A percentile compares a stretch with the other conserved stretches of the same genome.
Conservation (phyloP, 1,140 invertebrate genomes). For the Drosophila repleta region DNA sequence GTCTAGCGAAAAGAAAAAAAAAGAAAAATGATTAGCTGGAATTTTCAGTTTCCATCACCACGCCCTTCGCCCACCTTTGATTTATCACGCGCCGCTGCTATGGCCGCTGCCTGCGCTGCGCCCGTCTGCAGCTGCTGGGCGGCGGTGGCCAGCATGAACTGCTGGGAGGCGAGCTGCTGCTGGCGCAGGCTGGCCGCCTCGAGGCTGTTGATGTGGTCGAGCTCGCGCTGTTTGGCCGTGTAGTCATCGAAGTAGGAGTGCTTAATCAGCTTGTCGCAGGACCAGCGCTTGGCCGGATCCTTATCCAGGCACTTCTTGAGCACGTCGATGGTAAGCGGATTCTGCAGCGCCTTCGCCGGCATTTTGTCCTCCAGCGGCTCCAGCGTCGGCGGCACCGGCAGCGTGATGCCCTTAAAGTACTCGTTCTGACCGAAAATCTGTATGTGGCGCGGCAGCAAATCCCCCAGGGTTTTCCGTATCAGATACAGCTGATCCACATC, state of each 20-base stretch:
- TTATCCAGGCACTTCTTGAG: constrained; percentile 97
- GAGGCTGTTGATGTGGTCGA: constrained; percentile 71
- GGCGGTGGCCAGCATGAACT: constrained; percentile 72
- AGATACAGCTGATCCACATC: constrained; percentile 99
- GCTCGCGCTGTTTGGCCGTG: constrained; percentile 78
- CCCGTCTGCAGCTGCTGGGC: constrained; percentile 72
- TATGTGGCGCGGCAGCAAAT: constrained; percentile 96
- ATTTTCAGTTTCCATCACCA: neutral
- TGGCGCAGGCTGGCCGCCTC: constrained; percentile 72
- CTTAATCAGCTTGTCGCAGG: constrained; percentile 94
- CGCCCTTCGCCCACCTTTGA: constrained; percentile 63
- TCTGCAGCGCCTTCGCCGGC: constrained; percentile 88
- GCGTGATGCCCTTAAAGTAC: constrained; percentile 94
- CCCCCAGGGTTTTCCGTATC: constrained; percentile 95
- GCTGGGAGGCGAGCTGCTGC: constrained; percentile 71
- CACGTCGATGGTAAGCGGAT: constrained; percentile 91
- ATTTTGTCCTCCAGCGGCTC: constrained; percentile 93
- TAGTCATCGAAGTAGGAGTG: constrained; percentile 87
- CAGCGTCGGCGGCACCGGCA: constrained; percentile 96
- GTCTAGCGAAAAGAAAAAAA: constrained; percentile 39
- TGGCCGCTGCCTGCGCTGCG: constrained; percentile 66
- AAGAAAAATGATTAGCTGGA: neutral
- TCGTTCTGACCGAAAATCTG: constrained; percentile 97
- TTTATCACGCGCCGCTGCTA: constrained; percentile 75
- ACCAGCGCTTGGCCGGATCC: constrained; percentile 95